Evolutionary conservation across 2,113 vertebrate species (phyloP).

Genomic region (Pithys albifrons): DNA sequence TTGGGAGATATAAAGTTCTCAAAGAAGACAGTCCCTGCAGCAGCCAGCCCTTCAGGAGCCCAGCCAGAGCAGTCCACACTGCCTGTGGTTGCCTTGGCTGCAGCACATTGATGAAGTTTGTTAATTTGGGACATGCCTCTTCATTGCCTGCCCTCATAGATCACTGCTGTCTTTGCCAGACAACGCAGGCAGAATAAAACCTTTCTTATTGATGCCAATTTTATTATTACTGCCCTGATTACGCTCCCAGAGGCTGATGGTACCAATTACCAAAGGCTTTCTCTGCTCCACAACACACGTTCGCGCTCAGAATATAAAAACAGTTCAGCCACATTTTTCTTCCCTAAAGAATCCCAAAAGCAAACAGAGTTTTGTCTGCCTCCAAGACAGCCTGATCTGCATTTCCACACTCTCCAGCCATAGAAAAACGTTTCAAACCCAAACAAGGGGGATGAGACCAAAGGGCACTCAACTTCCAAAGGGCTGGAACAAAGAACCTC

Average conservation of each 20-base stretch:
- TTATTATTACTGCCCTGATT: conserved; percentile 38
- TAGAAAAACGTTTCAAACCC: neutral
- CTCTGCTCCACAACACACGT: conserved; percentile 23
- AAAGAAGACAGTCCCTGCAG: neutral
- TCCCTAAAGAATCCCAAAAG: conserved; percentile 4
- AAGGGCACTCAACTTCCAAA: neutral
- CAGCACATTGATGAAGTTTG: conserved; percentile 12
- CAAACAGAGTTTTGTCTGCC: conserved; percentile 38
- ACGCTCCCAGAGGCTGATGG: conserved; percentile 3
- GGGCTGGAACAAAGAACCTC: neutral
- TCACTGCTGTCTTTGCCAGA: conserved; percentile 27
- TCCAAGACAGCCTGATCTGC: neutral
- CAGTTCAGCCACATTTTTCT: conserved; percentile 2
- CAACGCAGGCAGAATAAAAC: conserved; percentile 32
- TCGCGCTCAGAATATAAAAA: conserved; percentile 36
- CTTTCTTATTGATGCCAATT: conserved; percentile 33
- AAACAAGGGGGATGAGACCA: neutral
- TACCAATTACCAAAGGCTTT: conserved; percentile 49
- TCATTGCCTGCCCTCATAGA: conserved; percentile 24
- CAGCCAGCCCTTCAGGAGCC: neutral
- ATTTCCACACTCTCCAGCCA: neutral
- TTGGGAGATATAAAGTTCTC: neutral
- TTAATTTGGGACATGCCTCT: conserved; percentile 40
- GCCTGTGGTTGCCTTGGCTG: neutral
- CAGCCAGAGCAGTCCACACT: neutral